These are phyloP conservation scores for Brachionus rubens DNA, from an alignment of 1,140 invertebrate species.

Conservation along the genomic window DNA sequence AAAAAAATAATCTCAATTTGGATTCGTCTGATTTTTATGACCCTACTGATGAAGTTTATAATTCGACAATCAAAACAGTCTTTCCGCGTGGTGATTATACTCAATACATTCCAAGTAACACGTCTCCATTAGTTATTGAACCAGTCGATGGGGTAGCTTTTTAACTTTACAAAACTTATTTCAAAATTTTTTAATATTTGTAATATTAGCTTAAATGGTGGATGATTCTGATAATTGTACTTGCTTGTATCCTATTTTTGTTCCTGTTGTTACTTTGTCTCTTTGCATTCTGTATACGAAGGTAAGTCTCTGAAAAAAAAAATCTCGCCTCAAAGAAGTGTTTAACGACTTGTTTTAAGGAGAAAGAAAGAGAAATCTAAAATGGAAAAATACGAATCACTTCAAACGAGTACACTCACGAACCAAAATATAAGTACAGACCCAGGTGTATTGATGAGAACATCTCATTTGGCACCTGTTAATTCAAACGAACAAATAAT, in stretches of 20 bases:
- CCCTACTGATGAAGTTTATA: background rate
- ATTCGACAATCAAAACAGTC: background rate
- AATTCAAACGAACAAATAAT: background rate
- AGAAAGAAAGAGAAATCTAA: slow-evolving; percentile 22
- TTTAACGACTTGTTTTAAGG: background rate
- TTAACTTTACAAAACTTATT: background rate
- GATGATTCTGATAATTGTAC: slow-evolving; percentile 43
- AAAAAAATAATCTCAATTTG: slow-evolving; percentile 6
- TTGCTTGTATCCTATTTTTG: slow-evolving; percentile 17
- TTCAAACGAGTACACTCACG: background rate
- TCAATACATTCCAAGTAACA: slow-evolving; percentile 7
- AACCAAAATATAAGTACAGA: slow-evolving; percentile 2
- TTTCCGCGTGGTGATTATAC: background rate
- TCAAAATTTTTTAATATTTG: background rate
- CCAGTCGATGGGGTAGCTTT: slow-evolving; percentile 1
- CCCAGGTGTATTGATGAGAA: background rate
- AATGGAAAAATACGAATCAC: background rate
- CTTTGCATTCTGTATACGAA: slow-evolving; percentile 3
- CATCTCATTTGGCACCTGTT: background rate
- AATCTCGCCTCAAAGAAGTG: no score
- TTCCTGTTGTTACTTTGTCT: background rate
- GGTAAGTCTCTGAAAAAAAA: background rate
- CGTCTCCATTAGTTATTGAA: background rate
- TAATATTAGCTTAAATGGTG: slow-evolving; percentile 35
- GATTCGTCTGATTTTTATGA: slow-evolving; percentile 12